These are phyloP conservation scores for Drosophila rhopaloa DNA, from an alignment of 1,140 invertebrate species.

Conservation along the genomic window DNA sequence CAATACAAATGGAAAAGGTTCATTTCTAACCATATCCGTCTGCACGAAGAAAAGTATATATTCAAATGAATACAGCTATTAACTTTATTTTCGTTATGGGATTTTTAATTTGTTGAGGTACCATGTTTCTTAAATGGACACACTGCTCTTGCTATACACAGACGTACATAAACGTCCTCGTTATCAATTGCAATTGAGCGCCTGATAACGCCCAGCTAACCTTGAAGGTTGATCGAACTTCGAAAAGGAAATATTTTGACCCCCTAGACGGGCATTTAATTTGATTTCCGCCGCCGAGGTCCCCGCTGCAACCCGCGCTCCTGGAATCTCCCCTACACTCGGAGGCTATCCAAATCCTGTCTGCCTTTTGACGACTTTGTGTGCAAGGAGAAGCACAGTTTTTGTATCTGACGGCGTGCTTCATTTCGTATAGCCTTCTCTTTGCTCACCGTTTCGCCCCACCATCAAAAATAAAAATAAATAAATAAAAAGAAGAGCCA, in stretches of 20 bases:
- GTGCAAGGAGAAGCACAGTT: conserved; percentile 41
- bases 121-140: neutral
- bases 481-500: conserved; percentile 20
- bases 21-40: too few species aligned
- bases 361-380: conserved; percentile 49
- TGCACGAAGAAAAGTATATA: too few species aligned
- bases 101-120: too few species aligned
- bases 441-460: conserved; percentile 62
- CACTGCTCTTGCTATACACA: neutral
- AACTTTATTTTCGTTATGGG: too few species aligned
- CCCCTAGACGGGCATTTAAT: conserved; percentile 62
- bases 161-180: neutral
- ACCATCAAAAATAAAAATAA: conserved; percentile 36
- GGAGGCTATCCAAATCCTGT: conserved; percentile 65
- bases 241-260: conserved; percentile 71
- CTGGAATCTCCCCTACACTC: conserved; percentile 32
- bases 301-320: neutral
- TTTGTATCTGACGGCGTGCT: conserved; percentile 43
- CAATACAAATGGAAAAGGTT: too few species aligned
- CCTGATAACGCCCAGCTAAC: conserved; percentile 47
- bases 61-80: too few species aligned
- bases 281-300: conserved; percentile 54
- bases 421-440: conserved; percentile 57
- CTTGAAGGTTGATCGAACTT: conserved; percentile 80
- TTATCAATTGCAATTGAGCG: conserved; percentile 21